These are phyloP conservation scores for Hippocampus comes DNA, from an alignment of 2,113 vertebrate species.

Conservation along the genomic window DNA sequence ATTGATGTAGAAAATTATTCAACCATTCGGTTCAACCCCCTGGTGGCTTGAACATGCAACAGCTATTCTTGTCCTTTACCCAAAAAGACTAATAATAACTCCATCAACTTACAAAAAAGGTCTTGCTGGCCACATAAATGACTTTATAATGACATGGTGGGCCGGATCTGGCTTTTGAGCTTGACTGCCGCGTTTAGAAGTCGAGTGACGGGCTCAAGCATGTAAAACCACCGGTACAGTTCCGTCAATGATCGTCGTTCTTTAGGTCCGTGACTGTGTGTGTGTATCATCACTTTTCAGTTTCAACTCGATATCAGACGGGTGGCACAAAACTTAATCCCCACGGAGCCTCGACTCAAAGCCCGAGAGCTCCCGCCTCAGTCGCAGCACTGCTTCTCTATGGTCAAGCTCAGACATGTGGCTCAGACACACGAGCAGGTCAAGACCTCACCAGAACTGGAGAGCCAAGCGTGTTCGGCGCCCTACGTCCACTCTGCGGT, in stretches of 20 bases:
- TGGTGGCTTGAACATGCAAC: too few relatives aligned
- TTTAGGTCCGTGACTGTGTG: constrained; percentile 24
- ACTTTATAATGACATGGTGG: too few relatives aligned
- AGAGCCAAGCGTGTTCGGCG: constrained; percentile 36
- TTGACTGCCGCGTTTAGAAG: background rate
- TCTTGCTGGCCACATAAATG: too few relatives aligned
- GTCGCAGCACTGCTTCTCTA: constrained; percentile 63
- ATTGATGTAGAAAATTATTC: too few relatives aligned
- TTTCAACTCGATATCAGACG: constrained; percentile 73
- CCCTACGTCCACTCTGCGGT: constrained; percentile 77
- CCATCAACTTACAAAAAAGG: too few relatives aligned
- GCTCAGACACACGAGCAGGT: constrained; percentile 35
- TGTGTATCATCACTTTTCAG: constrained; percentile 77
- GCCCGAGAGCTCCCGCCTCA: constrained; percentile 59
- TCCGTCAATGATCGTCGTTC: constrained; percentile 1
- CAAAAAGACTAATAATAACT: too few relatives aligned
- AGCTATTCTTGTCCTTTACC: too few relatives aligned
- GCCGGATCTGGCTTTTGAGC: too few relatives aligned
- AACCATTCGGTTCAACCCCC: too few relatives aligned
- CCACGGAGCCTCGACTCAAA: constrained; percentile 61
- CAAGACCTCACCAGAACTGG: constrained; percentile 23
- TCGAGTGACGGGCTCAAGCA: constrained; percentile 1
- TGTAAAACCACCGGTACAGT: constrained; percentile 19
- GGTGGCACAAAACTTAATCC: constrained; percentile 70
- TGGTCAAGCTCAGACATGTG: constrained; percentile 64